Evolutionary conservation across 2,888 invertebrate species (phyloP), one percentile per base, ranked within the genome.

Genomic region (Cylindroiulus punctatus): DNA sequence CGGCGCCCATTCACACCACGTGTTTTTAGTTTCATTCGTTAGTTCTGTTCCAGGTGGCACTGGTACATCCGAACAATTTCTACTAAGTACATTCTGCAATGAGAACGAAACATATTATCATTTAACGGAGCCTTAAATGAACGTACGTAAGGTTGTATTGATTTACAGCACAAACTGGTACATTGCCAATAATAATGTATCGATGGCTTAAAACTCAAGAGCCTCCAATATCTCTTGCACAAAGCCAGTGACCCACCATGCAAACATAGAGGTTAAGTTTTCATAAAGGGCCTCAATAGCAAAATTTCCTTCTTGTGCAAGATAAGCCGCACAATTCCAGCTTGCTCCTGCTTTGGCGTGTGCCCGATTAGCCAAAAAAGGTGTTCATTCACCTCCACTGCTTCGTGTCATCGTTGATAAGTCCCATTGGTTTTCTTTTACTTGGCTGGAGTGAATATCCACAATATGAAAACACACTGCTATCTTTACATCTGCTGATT

Each of bases 1-100:
- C 0, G 97, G 97, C 26, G 95, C 93, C 95, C 96, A 97, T 90
- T 96, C 95, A 89, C 97, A 97, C 94, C 96, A 96, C 85, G 93
- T 93, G 85, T 92, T 91, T 90, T 30, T 93, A 86, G 88, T 91
- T 85, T 87, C 84, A 87, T 88, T 65, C 40, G 86, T 86, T 40
- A 87, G 57, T 26, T 85, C 81, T 32, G 87, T 42, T 82, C 87
- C 88, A 86, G 87, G 81, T 22, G 89, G 94, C 2, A 91, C 90
- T 52, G 94, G 90, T 65, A 91, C 91, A 4, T 88, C 88, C 84
- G 94, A 94, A 91, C 97, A 97, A 91, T 98, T 97, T 89, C 93
- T 93, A 90, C 96, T 90, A 81, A 98, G 92, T 30, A 96, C 96
- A 89, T 94, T 95, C 93, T 98, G 97, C 84, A 97, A 89, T 47